Evolutionary conservation across 2,888 invertebrate species (phyloP).

Genomic region (Drosophila paramelanica): DNA sequence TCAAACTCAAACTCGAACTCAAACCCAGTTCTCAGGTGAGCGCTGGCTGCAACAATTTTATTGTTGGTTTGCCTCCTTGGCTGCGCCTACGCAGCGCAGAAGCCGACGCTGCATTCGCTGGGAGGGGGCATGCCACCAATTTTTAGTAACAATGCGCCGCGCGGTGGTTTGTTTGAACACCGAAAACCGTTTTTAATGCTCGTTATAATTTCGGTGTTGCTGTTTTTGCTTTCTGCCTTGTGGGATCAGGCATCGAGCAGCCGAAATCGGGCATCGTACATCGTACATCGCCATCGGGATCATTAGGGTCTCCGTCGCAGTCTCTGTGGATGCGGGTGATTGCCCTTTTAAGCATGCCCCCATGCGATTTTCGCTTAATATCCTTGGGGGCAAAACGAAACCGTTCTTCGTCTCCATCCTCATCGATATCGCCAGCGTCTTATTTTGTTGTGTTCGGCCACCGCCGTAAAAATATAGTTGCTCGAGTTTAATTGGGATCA

Average conservation of each 20-base stretch:
- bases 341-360: slow-evolving; percentile 62
- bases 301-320: slow-evolving; percentile 16
- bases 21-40: slow-evolving; percentile 40
- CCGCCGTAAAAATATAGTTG: slow-evolving; percentile 55
- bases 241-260: slow-evolving; percentile 25
- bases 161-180: slow-evolving; percentile 69
- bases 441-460: slow-evolving; percentile 16
- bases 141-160: slow-evolving; percentile 38
- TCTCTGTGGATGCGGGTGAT: slow-evolving; percentile 55
- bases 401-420: slow-evolving; percentile 32
- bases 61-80: background rate
- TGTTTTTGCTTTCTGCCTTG: slow-evolving; percentile 6
- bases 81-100: slow-evolving; percentile 47
- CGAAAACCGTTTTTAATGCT: slow-evolving; percentile 71
- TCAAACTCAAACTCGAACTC: slow-evolving; percentile 2
- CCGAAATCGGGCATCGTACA: too few relatives aligned
- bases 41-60: slow-evolving; percentile 36
- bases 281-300: slow-evolving; percentile 32
- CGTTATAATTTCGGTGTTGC: slow-evolving; percentile 65
- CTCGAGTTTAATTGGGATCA: slow-evolving; percentile 61
- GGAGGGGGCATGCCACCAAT: slow-evolving; percentile 17
- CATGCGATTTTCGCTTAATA: slow-evolving; percentile 54
- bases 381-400: slow-evolving; percentile 67
- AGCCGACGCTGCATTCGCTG: slow-evolving; percentile 13
- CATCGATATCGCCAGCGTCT: slow-evolving; percentile 24